Percentiles rank a stretch among this genome's conserved stretches.
Evolutionary conservation across 1,140 invertebrate species (phyloP).

Genomic region (Delia radicum): DNA sequence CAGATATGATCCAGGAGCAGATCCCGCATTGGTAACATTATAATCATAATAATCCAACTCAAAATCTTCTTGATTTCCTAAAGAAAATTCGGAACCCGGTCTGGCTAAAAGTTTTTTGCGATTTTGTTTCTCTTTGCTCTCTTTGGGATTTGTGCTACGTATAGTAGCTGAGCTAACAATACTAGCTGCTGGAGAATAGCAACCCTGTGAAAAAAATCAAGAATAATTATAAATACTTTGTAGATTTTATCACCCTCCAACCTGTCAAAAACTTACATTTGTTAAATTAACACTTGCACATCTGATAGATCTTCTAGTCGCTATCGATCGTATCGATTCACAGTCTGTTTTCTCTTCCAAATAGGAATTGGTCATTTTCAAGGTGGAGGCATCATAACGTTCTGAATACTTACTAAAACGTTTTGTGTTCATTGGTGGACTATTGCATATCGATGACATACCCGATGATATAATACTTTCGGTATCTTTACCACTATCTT

Average conservation of each 20-base stretch:
- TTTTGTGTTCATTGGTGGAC: constrained; percentile 45
- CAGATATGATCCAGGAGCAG: constrained; percentile 78
- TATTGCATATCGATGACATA: constrained; percentile 51
- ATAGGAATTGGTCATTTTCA: constrained; percentile 42
- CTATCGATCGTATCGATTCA: constrained; percentile 31
- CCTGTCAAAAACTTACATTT: constrained; percentile 55
- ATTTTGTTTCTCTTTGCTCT: constrained; percentile 76
- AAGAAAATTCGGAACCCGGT: constrained; percentile 74
- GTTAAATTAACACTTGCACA: constrained; percentile 49
- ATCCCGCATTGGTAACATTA: constrained; percentile 75
- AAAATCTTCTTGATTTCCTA: constrained; percentile 72
- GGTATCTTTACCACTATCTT: constrained; percentile 45
- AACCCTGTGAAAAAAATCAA: constrained; percentile 61
- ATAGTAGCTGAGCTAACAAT: constrained; percentile 65
- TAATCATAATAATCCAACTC: constrained; percentile 89
- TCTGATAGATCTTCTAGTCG: constrained; percentile 31
- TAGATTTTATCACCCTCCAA: neutral
- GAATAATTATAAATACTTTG: constrained; percentile 14
- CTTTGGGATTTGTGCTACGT: constrained; percentile 67
- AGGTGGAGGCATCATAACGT: constrained; percentile 47
- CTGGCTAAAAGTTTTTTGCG: constrained; percentile 66
- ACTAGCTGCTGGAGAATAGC: constrained; percentile 66
- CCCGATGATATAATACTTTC: constrained; percentile 51
- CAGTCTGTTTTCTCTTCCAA: constrained; percentile 45
- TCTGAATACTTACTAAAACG: constrained; percentile 47